phyloP scores from a whole-genome alignment of 2,888 invertebrate species.

The Strigamia maritima region DNA sequence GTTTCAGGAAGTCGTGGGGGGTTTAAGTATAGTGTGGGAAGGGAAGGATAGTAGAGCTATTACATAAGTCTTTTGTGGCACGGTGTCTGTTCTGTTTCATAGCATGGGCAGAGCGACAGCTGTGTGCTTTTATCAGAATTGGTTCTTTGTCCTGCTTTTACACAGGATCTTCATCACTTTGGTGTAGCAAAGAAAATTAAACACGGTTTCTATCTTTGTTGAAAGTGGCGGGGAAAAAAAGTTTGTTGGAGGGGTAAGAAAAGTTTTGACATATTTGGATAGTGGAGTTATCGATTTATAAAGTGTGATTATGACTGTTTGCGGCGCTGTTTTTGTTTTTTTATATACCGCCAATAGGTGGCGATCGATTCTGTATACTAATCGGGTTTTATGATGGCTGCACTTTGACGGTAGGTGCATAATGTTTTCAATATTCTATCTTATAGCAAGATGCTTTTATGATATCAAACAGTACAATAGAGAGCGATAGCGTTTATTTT shows the following conservation, averaged over 20 bases:
- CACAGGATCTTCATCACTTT: conserved; percentile 10
- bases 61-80: conserved; percentile 9
- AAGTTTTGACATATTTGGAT: background rate
- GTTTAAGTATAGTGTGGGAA: conserved; percentile 9
- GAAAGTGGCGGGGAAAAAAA: background rate
- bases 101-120: conserved; percentile 5
- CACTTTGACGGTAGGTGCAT: no score
- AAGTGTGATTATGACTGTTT: no score
- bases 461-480: no score
- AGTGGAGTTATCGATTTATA: no score
- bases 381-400: no score
- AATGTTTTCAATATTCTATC: no score
- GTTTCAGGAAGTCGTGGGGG: background rate
- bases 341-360: no score
- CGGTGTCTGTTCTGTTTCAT: conserved; percentile 8
- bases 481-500: no score
- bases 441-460: no score
- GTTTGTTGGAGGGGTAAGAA: background rate
- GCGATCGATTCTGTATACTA: no score
- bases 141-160: conserved; percentile 10
- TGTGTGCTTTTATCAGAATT: conserved; percentile 15
- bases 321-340: no score
- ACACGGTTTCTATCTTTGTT: background rate
- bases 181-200: conserved; percentile 10
- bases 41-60: background rate